A percentile compares a stretch with the other conserved stretches of the same genome.
Evolutionary conservation across 2,797 vertebrate genomes (phyloP).

Genomic region (Diplodus sargus): DNA sequence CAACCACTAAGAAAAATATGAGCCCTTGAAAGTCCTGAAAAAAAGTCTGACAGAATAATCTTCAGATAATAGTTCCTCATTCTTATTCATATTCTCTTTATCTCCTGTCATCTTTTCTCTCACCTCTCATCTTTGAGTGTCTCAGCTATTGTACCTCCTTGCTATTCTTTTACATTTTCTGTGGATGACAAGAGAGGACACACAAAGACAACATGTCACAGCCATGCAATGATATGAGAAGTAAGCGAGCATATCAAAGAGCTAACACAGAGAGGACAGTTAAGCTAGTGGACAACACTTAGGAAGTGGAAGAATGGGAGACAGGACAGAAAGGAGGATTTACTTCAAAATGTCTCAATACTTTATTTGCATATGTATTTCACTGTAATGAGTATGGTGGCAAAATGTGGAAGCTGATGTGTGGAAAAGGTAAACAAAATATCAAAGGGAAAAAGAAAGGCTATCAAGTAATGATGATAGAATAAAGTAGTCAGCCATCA

Average conservation of each 20-base stretch:
- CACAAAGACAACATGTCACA: conserved; percentile 43
- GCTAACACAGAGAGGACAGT: conserved; percentile 5
- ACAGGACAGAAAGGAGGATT: background rate
- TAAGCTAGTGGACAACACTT: background rate
- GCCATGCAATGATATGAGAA: conserved; percentile 33
- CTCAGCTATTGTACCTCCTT: background rate
- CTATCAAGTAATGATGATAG: too few species aligned
- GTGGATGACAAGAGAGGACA: conserved; percentile 13
- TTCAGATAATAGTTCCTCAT: background rate
- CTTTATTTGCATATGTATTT: background rate
- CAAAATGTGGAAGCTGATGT: background rate
- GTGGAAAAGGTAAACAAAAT: background rate
- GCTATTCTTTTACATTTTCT: conserved; percentile 7
- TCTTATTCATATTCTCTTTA: background rate
- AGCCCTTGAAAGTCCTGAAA: background rate
- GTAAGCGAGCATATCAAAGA: background rate
- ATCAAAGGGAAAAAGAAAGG: too few species aligned
- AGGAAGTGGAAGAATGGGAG: background rate
- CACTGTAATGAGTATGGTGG: background rate
- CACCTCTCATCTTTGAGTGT: background rate
- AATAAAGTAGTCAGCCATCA: too few species aligned
- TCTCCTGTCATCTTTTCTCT: background rate
- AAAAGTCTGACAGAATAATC: background rate
- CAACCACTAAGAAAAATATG: background rate
- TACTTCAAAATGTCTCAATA: background rate